Percentiles rank a stretch among this genome's conserved stretches.
Conservation (phyloP, 2,797 vertebrate species). For the Eurystomus glaucurus region DNA sequence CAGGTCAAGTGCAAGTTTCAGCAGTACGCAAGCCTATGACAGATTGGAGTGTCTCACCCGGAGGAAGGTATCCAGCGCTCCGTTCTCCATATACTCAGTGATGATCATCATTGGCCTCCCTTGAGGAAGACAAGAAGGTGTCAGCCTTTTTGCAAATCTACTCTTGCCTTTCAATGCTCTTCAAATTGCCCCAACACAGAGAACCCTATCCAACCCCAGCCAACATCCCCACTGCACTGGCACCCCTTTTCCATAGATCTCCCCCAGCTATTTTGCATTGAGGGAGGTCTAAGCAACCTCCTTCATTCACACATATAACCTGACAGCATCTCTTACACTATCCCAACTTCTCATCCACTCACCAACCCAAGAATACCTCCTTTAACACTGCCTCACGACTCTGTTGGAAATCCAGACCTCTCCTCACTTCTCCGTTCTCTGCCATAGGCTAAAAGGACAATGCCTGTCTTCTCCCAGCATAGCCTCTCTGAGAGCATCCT, state of each 20-base stretch:
- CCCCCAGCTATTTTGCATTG: not conserved
- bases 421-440: not conserved
- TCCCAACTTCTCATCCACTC: not conserved
- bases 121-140: slow-evolving; percentile 47
- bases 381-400: not conserved
- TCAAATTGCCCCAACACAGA: not conserved
- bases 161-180: not conserved
- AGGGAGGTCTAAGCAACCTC: not conserved
- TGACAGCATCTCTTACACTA: not conserved
- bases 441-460: not conserved
- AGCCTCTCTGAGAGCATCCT: not conserved
- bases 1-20: not conserved
- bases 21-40: not conserved
- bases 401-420: not conserved
- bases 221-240: not conserved
- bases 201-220: not conserved
- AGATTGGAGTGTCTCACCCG: slow-evolving; percentile 74
- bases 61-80: slow-evolving; percentile 85
- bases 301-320: not conserved
- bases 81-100: slow-evolving; percentile 87
- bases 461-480: not conserved
- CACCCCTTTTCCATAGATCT: not conserved
- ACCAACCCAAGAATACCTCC: not conserved
- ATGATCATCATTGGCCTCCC: slow-evolving; percentile 88
- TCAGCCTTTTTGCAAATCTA: not conserved